Conservation (phyloP, 2,888 invertebrate genomes). For the Latrodectus elegans region DNA sequence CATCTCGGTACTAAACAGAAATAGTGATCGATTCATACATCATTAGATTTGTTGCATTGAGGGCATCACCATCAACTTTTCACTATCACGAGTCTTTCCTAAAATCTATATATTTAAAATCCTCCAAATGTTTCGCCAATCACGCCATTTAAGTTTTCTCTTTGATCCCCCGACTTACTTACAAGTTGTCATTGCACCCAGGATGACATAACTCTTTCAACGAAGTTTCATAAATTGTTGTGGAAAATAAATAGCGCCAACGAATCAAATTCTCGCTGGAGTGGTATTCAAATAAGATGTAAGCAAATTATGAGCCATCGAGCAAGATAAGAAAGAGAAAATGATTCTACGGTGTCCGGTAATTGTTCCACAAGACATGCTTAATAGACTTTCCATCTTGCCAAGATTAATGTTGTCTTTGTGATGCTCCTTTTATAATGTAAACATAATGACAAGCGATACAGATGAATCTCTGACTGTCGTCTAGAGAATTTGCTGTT, state of each 20-base stretch:
- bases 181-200: too few relatives aligned
- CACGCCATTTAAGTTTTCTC: not conserved
- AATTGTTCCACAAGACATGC: not conserved
- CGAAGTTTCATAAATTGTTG: too few relatives aligned
- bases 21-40: not conserved
- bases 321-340: too few relatives aligned
- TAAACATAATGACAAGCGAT: constrained; percentile 54
- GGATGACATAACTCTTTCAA: too few relatives aligned
- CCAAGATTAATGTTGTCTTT: not conserved
- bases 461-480: constrained; percentile 12
- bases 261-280: too few relatives aligned
- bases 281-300: too few relatives aligned
- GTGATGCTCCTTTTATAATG: constrained; percentile 25
- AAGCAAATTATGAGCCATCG: too few relatives aligned
- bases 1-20: not conserved
- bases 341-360: not conserved
- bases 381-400: not conserved
- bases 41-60: not conserved
- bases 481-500: not conserved
- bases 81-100: not conserved
- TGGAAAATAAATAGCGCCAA: too few relatives aligned
- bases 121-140: not conserved
- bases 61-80: not conserved
- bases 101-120: not conserved
- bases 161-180: too few relatives aligned